Percentiles rank a stretch among this genome's conserved stretches.
phyloP scores from a whole-genome alignment of 2,888 invertebrate genomes.

The Apotomis turbidana region DNA sequence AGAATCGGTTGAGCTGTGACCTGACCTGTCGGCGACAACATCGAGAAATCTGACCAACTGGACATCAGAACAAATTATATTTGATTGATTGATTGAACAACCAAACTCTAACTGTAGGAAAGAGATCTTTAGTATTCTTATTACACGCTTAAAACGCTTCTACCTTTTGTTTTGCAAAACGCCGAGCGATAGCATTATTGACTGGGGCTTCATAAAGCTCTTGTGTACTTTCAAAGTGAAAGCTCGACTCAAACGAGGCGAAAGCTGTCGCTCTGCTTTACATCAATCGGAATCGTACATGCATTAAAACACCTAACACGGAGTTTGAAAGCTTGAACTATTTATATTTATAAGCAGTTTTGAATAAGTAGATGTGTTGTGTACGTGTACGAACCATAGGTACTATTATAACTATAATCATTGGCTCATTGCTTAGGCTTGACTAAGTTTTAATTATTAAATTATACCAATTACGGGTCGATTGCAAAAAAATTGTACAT shows the following conservation, averaged over 20 bases:
- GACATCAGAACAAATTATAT: too few species aligned
- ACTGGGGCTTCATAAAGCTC: slow-evolving; percentile 18
- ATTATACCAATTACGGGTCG: too few species aligned
- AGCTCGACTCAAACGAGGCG: slow-evolving; percentile 16
- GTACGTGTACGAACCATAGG: too few species aligned
- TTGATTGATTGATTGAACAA: too few species aligned
- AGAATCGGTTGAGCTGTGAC: too few species aligned
- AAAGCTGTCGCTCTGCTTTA: slow-evolving; percentile 19
- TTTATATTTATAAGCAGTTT: background rate
- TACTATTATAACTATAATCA: too few species aligned
- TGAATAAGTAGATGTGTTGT: background rate
- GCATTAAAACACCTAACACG: slow-evolving; percentile 10
- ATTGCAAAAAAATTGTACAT: too few species aligned
- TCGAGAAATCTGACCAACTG: too few species aligned
- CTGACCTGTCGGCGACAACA: too few species aligned
- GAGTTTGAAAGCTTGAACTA: background rate
- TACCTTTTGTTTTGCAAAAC: background rate
- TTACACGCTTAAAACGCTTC: background rate
- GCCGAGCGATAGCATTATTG: background rate
- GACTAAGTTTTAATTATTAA: too few species aligned
- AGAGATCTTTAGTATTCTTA: background rate
- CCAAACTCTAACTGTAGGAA: too few species aligned
- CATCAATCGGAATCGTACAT: slow-evolving; percentile 1
- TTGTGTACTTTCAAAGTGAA: slow-evolving; percentile 25
- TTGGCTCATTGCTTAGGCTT: too few species aligned